Base-by-base conservation (phyloP, 2,888 invertebrate species). In the Troides helena region DNA sequence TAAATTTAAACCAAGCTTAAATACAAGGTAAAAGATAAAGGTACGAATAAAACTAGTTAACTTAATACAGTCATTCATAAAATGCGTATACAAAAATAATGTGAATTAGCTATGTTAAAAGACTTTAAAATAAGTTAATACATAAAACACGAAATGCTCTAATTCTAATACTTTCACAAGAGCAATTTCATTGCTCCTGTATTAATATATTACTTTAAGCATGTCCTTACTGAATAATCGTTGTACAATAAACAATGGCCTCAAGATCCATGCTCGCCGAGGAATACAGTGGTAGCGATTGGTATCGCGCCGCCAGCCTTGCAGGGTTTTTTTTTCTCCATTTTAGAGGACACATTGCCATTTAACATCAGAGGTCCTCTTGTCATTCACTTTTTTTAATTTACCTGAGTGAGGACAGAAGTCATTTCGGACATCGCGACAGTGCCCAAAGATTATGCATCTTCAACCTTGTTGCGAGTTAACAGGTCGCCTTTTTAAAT, bases 281-380 rank as follows among this genome's bases (percentile, higher is more conserved):
- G 69, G 60, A 70, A 70, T 69, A 64, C 72, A 72, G 70, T 74
- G 72, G 73, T 72, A 71, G 72, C 71, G 75, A 77, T 80, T 77
- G 77, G 79, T 78, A 78, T 75, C 74, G 74, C 76, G 76, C 80
- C 78, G 82, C 76, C 81, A 83, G 81, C 85, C 86, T 87, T 85
- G 83, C 74, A 70, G 43, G 72, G 74, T 77, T 76, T 82, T 85
- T 85, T 84, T 85, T 85, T 81, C 75, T 81, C 75, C 74, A 75
- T 81, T 85, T 86, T 84, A 85, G 81, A 84, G 83, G 84, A 84
- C 85, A 85, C 81, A 78, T 79, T 82, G 84, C 83, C 85, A 86
- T 85, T 87, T 85, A 85, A 81, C 83, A 83, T 85, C 85, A 81
- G 84, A 83, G 81, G 80, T 79, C 78, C 78, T 78, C 76, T 76